Conservation (phyloP, 2,113 vertebrate genomes). For the Anolis carolinensis region DNA sequence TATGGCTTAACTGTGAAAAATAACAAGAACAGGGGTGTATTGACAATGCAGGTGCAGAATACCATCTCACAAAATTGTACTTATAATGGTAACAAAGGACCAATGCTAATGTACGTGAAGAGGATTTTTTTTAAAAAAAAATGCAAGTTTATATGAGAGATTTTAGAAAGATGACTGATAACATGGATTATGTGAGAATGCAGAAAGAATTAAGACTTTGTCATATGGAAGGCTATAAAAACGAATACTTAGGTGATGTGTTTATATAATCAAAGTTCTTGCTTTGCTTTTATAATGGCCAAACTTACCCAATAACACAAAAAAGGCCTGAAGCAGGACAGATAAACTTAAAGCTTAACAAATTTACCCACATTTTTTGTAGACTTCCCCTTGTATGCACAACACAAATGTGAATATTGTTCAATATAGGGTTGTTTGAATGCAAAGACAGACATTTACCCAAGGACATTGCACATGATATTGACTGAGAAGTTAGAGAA, state of each 20-base stretch:
- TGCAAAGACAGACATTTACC: neutral
- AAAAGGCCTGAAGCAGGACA: conserved; percentile 46
- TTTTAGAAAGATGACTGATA: conserved; percentile 46
- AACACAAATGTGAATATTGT: neutral
- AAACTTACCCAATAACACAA: conserved; percentile 41
- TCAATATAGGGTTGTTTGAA: neutral
- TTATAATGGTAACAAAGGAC: conserved; percentile 52
- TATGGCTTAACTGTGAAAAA: neutral
- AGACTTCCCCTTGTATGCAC: too few species aligned
- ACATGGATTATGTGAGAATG: conserved; percentile 35
- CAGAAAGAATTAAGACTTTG: conserved; percentile 28
- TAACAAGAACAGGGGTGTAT: conserved; percentile 5
- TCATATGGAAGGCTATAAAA: neutral
- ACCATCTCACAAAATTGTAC: conserved; percentile 26
- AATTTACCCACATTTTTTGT: neutral
- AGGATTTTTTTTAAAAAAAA: conserved; percentile 32
- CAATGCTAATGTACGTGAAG: conserved; percentile 43
- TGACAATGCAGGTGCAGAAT: conserved; percentile 10
- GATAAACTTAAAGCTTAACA: neutral
- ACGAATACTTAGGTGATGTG: conserved; percentile 19
- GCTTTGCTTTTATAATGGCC: conserved; percentile 53
- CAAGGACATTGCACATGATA: neutral
- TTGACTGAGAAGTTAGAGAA: neutral
- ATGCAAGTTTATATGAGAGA: conserved; percentile 52
- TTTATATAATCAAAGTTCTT: conserved; percentile 39